Evolutionary conservation across 2,113 vertebrate species (phyloP).

Genomic region (Promerops cafer): DNA sequence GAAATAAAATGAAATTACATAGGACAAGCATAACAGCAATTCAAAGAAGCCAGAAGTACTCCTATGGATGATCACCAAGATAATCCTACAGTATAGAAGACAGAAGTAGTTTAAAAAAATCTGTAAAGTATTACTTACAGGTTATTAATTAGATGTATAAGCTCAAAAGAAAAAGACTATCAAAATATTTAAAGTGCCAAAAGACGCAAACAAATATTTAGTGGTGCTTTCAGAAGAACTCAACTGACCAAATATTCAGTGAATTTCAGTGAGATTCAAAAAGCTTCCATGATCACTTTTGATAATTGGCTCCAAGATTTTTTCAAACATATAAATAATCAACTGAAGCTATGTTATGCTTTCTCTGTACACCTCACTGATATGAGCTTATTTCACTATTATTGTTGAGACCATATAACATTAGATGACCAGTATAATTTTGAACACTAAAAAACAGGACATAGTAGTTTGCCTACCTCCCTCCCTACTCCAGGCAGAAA

Average conservation of each 20-base stretch:
- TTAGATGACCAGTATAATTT: not conserved
- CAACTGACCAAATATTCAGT: not conserved
- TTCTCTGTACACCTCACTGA: not conserved
- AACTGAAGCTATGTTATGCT: not conserved
- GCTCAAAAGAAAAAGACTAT: not conserved
- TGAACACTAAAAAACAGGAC: not conserved
- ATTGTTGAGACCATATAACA: not conserved
- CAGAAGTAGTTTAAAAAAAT: not conserved
- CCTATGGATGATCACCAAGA: not conserved
- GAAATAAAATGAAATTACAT: not conserved
- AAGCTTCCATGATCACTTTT: not conserved
- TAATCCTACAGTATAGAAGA: not conserved
- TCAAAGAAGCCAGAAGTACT: not conserved
- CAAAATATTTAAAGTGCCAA: not conserved
- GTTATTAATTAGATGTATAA: not conserved
- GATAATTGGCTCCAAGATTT: not conserved
- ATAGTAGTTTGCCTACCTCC: accelerated
- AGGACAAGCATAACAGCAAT: not conserved
- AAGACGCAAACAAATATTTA: not conserved
- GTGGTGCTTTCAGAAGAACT: not conserved
- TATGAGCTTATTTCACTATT: not conserved
- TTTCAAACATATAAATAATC: not conserved
- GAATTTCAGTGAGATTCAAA: not conserved
- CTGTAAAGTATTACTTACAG: not conserved
- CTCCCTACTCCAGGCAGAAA: accelerated